A percentile compares a stretch with the other conserved stretches of the same genome.
Evolutionary conservation across 2,113 vertebrate genomes (phyloP).

Genomic region (Verasper variegatus): DNA sequence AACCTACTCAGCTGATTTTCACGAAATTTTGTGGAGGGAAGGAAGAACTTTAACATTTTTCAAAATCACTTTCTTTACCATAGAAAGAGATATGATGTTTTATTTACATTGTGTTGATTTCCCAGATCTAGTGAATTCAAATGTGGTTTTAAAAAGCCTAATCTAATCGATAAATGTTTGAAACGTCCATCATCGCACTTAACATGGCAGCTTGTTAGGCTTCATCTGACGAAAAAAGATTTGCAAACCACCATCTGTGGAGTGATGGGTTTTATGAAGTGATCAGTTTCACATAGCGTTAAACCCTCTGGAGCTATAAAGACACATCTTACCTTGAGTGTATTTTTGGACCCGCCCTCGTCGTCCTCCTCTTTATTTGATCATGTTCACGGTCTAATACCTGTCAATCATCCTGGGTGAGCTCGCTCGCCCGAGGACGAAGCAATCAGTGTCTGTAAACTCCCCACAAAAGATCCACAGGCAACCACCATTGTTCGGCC

Average conservation of each 20-base stretch:
- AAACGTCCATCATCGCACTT: neutral
- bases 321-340: slow-evolving; percentile 4
- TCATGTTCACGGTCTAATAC: slow-evolving; percentile 46
- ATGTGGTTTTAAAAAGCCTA: neutral
- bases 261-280: neutral
- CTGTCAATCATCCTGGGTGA: slow-evolving; percentile 43
- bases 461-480: slow-evolving; percentile 3
- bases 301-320: neutral
- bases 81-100: too few relatives aligned
- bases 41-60: too few relatives aligned
- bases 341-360: slow-evolving; percentile 20
- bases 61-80: too few relatives aligned
- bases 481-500: slow-evolving; percentile 22
- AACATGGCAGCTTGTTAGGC: neutral
- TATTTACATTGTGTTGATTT: too few relatives aligned
- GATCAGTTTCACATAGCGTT: neutral
- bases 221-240: neutral
- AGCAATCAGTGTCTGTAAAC: slow-evolving; percentile 39
- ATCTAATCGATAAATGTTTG: neutral
- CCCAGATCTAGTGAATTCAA: neutral
- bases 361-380: slow-evolving; percentile 24
- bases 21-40: too few relatives aligned
- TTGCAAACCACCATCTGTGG: neutral
- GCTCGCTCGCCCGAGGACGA: slow-evolving; percentile 13
- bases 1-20: too few relatives aligned